Base-by-base conservation (phyloP, 2,888 invertebrate genomes). In the Nasonia oneida region DNA sequence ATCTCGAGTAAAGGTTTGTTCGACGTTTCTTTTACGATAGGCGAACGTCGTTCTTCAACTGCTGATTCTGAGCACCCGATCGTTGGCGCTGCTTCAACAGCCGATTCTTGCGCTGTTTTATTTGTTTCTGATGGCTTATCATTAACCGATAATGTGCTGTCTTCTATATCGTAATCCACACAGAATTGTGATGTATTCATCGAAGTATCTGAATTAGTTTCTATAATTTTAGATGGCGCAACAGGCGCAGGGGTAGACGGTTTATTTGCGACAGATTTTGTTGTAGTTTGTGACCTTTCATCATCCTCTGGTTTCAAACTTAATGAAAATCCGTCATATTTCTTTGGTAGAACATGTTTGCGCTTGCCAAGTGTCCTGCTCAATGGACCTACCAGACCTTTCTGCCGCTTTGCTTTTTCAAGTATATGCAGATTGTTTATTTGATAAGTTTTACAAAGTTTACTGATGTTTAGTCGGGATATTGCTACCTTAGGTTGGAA, bases 401-500 rank as follows among this genome's bases (percentile, higher is more conserved):
- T 84, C 37, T 81, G 85, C 23, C 86, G 76, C 10, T 86, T 87
- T 1, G 53, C 84, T 29, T 84, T 86, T 18, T 89, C 87, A 8
- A 89, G 50, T n/a, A 78, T 15, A 3, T 88, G 81, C 3, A 88
- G 53, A 12, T 64, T 23, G 29, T 64, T 64, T 64, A 64, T 64
- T 64, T 64, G 23, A 29, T 29, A 29, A 14, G 29, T 64, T 23
- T 64, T 64, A 3, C 29, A 12, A 6, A 64, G 64, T 50, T 42
- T 88, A 0, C 77, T 78, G 0, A 91, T 23, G 10, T 92, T 89
- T 14, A 91, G 85, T 33, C 90, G 91, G 14, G 89, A 87, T 3
- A 93, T 57, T 0, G 90, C 0, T 0, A 93, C 91, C 47, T 89
- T 90, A 0, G 93, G 93, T 76, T 93, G 93, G 77, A 92, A 93